phyloP scores from a whole-genome alignment of 2,113 vertebrate genomes.

The Clarias magur region DNA sequence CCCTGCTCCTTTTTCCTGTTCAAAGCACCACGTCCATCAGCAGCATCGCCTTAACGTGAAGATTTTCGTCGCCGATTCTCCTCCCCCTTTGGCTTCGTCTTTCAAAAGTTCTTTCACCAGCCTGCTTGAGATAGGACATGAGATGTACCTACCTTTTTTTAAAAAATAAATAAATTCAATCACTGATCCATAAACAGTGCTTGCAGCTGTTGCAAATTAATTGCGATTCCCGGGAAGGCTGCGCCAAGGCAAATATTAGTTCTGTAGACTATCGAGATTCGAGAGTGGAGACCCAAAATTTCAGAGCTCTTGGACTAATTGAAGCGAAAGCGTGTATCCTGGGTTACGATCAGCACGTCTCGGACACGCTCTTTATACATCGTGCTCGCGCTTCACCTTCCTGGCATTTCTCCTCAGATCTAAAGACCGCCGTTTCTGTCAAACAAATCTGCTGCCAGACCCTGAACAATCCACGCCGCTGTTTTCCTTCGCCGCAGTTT shows the following conservation, averaged over 20 bases:
- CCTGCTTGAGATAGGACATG: background rate
- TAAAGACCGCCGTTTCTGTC: background rate
- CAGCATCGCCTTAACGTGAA: slow-evolving; percentile 35
- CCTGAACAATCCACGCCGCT: slow-evolving; percentile 19
- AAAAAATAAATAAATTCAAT: too few species aligned
- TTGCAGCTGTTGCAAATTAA: slow-evolving; percentile 74
- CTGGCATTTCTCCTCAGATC: background rate
- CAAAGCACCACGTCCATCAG: slow-evolving; percentile 24
- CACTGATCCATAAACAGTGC: slow-evolving; percentile 70
- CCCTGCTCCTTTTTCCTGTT: slow-evolving; percentile 16
- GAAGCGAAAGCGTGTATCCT: slow-evolving; percentile 45
- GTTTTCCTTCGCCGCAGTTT: background rate
- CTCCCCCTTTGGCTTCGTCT: too few species aligned
- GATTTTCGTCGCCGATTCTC: background rate
- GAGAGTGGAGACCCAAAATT: slow-evolving; percentile 9
- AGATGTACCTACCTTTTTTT: slow-evolving; percentile 46
- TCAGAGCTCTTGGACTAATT: slow-evolving; percentile 39
- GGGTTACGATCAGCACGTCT: background rate
- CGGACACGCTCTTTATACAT: background rate
- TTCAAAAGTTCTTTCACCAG: background rate
- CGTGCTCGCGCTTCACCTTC: too few species aligned
- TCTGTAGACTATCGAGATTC: slow-evolving; percentile 61
- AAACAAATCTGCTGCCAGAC: slow-evolving; percentile 45
- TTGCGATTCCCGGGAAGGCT: slow-evolving; percentile 59
- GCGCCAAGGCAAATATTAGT: slow-evolving; percentile 76